Evolutionary conservation across 2,888 invertebrate species (phyloP).

Genomic region (Empis livida): DNA sequence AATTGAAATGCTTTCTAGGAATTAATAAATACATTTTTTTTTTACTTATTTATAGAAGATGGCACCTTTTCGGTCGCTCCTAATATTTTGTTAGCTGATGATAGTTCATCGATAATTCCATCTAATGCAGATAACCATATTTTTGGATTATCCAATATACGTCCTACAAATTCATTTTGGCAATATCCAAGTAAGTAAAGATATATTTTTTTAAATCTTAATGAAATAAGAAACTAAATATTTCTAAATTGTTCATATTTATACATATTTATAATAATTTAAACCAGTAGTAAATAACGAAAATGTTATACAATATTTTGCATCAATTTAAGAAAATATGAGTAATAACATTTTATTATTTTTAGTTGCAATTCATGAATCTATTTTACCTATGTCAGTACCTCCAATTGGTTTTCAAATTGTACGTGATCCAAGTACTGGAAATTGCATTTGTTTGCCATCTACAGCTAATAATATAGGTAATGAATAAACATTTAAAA

Average conservation of each 20-base stretch:
- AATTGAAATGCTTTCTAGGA: no score
- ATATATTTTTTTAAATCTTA: no score
- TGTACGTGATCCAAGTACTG: conserved; percentile 72
- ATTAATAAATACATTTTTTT: no score
- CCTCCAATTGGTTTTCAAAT: conserved; percentile 73
- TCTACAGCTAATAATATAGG: conserved; percentile 48
- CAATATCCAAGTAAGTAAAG: conserved; percentile 67
- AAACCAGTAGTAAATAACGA: no score
- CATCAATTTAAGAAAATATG: background rate
- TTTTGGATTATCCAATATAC: conserved; percentile 21
- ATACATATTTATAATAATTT: no score
- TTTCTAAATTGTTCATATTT: no score
- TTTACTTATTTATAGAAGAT: background rate
- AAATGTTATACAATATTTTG: background rate
- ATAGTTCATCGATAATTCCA: no score
- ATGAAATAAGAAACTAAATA: no score
- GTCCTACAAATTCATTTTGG: conserved; percentile 61
- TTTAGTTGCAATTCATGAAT: conserved; percentile 53
- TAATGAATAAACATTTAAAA: conserved; percentile 16
- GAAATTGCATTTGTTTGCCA: conserved; percentile 68
- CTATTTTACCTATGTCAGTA: conserved; percentile 57
- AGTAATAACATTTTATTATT: background rate
- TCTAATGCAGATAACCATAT: background rate
- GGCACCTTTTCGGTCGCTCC: background rate
- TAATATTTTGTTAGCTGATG: no score